These are phyloP conservation scores for Semibalanus balanoides DNA, from an alignment of 1,140 invertebrate genomes.

Conservation along the genomic window DNA sequence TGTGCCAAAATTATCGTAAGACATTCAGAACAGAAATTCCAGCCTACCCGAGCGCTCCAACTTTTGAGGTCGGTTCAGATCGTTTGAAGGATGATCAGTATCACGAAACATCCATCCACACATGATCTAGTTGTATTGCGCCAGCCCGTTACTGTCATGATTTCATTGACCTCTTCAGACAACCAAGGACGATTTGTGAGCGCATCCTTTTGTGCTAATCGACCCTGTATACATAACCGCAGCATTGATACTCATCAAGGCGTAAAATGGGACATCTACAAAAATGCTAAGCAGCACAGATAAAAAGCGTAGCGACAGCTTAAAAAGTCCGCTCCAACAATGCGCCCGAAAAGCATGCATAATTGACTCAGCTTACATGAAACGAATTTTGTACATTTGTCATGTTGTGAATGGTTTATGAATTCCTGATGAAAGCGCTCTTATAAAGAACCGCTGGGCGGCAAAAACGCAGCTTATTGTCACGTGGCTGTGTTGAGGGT, in stretches of 20 bases:
- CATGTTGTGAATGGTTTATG: neutral
- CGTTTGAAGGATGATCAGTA: too few species aligned
- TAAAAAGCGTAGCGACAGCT: neutral
- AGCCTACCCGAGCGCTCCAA: too few species aligned
- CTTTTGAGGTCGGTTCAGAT: too few species aligned
- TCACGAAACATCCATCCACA: too few species aligned
- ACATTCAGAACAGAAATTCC: too few species aligned
- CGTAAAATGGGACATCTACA: neutral
- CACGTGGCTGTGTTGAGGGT: neutral
- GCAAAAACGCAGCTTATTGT: neutral
- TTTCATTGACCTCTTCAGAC: neutral
- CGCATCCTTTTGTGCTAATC: neutral
- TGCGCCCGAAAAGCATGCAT: neutral
- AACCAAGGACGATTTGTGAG: neutral
- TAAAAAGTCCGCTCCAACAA: neutral
- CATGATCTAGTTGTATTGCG: neutral
- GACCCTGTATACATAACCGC: neutral
- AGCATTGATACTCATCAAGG: neutral
- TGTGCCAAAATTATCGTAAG: too few species aligned
- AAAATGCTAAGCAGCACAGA: neutral
- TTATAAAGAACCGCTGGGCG: neutral
- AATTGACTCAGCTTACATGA: neutral
- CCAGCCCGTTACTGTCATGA: neutral
- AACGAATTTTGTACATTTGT: neutral
- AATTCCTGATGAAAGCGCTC: neutral